Conservation (phyloP, 2,113 vertebrate genomes). For the Otocyon megalotis region DNA sequence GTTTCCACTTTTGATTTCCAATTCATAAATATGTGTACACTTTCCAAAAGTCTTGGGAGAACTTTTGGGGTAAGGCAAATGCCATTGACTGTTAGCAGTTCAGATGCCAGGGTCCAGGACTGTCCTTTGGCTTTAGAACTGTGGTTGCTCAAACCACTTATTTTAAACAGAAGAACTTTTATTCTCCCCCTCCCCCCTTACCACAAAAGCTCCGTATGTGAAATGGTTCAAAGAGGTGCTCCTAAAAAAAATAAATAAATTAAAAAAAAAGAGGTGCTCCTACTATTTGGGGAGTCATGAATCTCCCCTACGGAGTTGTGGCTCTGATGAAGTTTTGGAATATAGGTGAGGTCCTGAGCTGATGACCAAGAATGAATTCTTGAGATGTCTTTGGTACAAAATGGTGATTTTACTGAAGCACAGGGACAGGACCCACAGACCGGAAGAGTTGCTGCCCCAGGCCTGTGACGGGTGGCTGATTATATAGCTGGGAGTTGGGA, state of each 20-base stretch:
- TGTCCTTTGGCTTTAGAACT: neutral
- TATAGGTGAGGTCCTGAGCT: too few species aligned
- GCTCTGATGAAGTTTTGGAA: too few species aligned
- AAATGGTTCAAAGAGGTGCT: neutral
- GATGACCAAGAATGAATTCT: too few species aligned
- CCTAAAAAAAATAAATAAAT: too few species aligned
- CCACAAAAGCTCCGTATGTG: neutral
- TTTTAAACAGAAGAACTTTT: neutral
- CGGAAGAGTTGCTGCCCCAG: too few species aligned
- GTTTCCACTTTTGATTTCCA: neutral
- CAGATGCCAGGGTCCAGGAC: neutral
- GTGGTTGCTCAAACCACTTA: neutral
- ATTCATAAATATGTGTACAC: slow-evolving; percentile 11
- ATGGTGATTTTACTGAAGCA: too few species aligned
- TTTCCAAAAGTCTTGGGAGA: slow-evolving; percentile 2
- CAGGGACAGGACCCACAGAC: too few species aligned
- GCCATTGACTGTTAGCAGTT: neutral
- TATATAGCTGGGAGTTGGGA: too few species aligned
- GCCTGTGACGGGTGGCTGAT: too few species aligned
- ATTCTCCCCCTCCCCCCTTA: neutral
- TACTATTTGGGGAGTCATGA: neutral
- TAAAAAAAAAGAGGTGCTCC: neutral
- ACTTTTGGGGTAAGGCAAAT: neutral
- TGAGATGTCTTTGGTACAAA: too few species aligned
- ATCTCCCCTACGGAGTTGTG: fast-evolving